Base-by-base conservation (phyloP, 2,113 vertebrate species). In the Brienomyrus brachyistius region DNA sequence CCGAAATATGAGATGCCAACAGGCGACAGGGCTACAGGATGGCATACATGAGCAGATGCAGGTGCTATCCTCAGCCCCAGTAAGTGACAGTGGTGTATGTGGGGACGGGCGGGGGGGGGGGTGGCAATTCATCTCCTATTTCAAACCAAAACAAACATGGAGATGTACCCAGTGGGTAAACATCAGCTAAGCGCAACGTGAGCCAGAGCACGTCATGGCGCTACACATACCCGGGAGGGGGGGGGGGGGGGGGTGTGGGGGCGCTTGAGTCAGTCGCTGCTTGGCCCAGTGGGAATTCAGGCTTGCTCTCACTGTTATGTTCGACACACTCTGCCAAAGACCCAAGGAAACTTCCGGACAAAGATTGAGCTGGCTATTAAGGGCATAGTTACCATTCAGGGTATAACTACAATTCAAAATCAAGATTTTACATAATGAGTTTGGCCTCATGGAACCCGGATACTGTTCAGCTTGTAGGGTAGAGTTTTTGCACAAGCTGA, bases 131-230 rank as follows among this genome's bases (percentile, higher is more conserved):
- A 15, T 86, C 88, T 89, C 87, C 9, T 15, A 43, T 89, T 90
- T 89, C 82, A 90, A 86, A 89, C 88, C 27, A 62, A 87, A 89
- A 89, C 83, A 80, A 89, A 82, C 88, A 89, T 35, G 21, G 43
- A 56, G 9, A 86, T 40, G 47, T 80, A 40, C 47, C 35, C n/a
- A 54, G 17, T 59, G 48, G 59, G 82, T 70, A 82, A 89, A 74
- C 83, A 85, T 45, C 45, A 40, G 88, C 59, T 50, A 43, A 9
- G 35, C 23, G 51, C 50, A 84, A 59, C 40, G 23, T 15, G 50
- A 89, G 19, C 31, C 10, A 19, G 35, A 40, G 10, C 48, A n/a
- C 13, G 51, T 52, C 27, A 52, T 3, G 27, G 6, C 6, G n/a
- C 11, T 48, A 86, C 27, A 47, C 59, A 88, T 9, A 45, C 27